phyloP scores from a whole-genome alignment of 2,888 invertebrate species.

The Trichopoda pennipes region DNA sequence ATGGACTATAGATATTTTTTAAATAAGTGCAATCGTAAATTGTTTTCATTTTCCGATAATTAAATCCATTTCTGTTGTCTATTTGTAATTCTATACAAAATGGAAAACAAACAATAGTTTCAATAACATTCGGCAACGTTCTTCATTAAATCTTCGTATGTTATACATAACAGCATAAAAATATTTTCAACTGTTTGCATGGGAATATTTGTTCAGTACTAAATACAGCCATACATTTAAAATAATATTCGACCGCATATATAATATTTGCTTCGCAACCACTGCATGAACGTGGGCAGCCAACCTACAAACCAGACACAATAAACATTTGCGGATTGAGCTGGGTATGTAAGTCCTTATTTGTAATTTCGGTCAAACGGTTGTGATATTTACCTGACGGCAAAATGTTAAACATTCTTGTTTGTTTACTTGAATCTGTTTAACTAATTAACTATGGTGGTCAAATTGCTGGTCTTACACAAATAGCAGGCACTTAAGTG shows the following conservation, averaged over 20 bases:
- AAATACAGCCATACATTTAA: too few species aligned
- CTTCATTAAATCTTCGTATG: neutral
- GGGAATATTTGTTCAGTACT: too few species aligned
- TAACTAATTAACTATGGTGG: slow-evolving; percentile 57
- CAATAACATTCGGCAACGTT: too few species aligned
- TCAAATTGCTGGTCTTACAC: slow-evolving; percentile 32
- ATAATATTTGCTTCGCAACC: neutral
- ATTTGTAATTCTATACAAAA: too few species aligned
- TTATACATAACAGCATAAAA: neutral
- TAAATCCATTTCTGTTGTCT: too few species aligned
- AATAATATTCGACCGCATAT: neutral
- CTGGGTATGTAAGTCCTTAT: neutral
- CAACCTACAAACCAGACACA: neutral
- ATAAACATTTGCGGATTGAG: neutral
- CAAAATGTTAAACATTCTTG: slow-evolving; percentile 37
- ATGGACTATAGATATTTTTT: too few species aligned
- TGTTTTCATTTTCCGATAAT: too few species aligned
- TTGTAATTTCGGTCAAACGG: neutral
- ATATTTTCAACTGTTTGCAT: neutral
- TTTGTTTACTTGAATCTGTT: slow-evolving; percentile 40
- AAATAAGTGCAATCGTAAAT: too few species aligned
- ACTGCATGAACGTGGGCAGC: neutral
- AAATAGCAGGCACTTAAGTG: slow-evolving; percentile 18
- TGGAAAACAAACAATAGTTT: too few species aligned
- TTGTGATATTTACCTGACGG: slow-evolving; percentile 18